These are phyloP conservation scores for Lycocerus yunnanus DNA, from an alignment of 2,888 invertebrate species.

Conservation along the genomic window DNA sequence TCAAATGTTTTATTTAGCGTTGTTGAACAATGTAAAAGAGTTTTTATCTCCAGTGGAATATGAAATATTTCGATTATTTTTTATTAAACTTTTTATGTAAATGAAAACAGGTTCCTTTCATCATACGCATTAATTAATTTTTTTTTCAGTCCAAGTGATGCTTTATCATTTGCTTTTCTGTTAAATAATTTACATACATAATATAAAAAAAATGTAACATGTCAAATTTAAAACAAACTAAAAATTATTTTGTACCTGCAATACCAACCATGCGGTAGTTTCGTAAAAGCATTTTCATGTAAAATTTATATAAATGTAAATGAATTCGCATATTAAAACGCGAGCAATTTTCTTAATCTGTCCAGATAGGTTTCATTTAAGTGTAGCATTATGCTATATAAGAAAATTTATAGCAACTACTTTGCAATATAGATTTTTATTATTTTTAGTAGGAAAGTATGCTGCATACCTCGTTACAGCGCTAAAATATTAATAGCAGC, in stretches of 20 bases:
- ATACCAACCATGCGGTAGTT: background rate
- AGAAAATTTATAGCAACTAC: background rate
- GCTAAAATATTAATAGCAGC: background rate
- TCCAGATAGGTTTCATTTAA: background rate
- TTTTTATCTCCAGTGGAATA: background rate
- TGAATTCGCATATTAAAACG: background rate
- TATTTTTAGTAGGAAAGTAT: background rate
- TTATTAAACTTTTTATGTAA: background rate
- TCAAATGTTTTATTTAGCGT: background rate
- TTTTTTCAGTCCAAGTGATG: background rate
- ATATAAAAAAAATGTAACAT: background rate
- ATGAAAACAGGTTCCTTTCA: background rate
- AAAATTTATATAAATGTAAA: background rate
- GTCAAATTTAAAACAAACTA: background rate
- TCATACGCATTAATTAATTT: background rate
- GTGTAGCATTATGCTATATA: background rate
- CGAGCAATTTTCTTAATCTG: background rate
- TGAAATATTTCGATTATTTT: background rate
- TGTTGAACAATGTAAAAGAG: background rate
- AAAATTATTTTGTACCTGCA: background rate
- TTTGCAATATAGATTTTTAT: background rate
- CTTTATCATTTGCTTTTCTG: background rate
- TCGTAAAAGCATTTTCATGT: slow-evolving; percentile 3
- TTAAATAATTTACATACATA: background rate
- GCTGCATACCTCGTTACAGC: background rate